phyloP scores from a whole-genome alignment of 1,140 invertebrate genomes.

The Diplogasteroides magnus region DNA sequence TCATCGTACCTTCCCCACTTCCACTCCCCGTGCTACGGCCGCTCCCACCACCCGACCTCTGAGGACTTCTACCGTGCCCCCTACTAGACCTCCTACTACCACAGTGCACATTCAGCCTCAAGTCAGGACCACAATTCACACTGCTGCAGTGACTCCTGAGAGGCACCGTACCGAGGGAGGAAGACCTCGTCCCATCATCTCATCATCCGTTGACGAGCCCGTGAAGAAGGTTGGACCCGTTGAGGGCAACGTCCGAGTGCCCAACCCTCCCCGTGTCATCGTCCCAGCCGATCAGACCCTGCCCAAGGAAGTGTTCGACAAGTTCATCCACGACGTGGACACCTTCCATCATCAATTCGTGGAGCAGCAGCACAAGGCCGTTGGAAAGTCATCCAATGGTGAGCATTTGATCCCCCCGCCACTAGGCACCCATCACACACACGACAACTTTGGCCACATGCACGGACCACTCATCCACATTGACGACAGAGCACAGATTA shows the following conservation, averaged over 20 bases:
- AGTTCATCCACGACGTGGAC: constrained; percentile 10
- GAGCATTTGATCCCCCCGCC: constrained; percentile 2
- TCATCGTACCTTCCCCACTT: not conserved
- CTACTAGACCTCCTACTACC: not conserved
- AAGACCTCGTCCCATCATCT: not conserved
- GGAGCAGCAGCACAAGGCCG: no score
- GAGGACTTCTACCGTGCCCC: not conserved
- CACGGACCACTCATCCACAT: constrained; percentile 1
- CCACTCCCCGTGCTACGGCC: not conserved
- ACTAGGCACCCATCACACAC: not conserved
- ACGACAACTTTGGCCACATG: not conserved
- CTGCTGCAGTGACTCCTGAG: no score
- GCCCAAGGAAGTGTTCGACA: constrained; percentile 13
- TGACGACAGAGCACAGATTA: no score
- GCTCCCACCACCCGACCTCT: not conserved
- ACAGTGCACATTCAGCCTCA: not conserved
- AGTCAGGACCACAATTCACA: no score
- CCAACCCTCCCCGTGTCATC: constrained; percentile 12
- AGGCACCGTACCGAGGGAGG: not conserved
- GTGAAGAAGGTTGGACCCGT: not conserved
- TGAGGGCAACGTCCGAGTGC: not conserved
- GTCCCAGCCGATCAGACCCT: not conserved
- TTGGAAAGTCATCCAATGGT: not conserved
- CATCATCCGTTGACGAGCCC: not conserved
- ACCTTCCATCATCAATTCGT: constrained; percentile 12